Evolutionary conservation across 2,113 vertebrate genomes (phyloP).

Genomic region (Pseudorhombus dupliciocellatus): DNA sequence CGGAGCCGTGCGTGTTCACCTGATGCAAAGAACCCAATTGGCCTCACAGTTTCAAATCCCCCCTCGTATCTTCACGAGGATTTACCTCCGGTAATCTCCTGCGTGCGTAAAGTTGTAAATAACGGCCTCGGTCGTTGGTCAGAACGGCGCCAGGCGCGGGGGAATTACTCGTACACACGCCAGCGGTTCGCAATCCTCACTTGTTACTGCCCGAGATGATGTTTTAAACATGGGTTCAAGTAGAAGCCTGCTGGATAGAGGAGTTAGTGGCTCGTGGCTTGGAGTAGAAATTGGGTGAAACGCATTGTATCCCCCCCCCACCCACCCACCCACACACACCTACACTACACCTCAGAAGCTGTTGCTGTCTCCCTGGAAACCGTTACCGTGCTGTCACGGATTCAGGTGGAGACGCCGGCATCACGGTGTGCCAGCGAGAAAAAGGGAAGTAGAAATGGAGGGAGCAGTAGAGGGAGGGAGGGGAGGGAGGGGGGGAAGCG

Average conservation of each 20-base stretch:
- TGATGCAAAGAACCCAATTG: too few species aligned
- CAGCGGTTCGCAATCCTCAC: background rate
- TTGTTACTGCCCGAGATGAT: constrained; percentile 17
- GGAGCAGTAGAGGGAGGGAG: background rate
- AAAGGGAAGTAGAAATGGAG: constrained; percentile 38
- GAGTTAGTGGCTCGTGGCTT: constrained; percentile 25
- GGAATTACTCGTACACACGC: background rate
- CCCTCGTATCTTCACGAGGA: background rate
- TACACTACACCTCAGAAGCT: constrained; percentile 42
- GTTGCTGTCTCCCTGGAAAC: constrained; percentile 73
- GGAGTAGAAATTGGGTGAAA: constrained; percentile 57
- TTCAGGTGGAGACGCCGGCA: constrained; percentile 66
- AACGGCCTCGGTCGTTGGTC: background rate
- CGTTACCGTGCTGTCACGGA: constrained; percentile 49
- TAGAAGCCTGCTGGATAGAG: constrained; percentile 32
- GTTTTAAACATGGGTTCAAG: constrained; percentile 48
- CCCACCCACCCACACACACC: too few species aligned
- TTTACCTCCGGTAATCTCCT: background rate
- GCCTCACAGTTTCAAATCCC: background rate
- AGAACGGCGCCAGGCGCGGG: background rate
- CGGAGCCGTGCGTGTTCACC: too few species aligned
- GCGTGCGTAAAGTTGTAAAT: background rate
- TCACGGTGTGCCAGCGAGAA: constrained; percentile 44
- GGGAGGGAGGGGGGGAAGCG: constrained; percentile 2
- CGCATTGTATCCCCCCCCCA: constrained; percentile 41